A percentile compares a stretch with the other conserved stretches of the same genome.
phyloP scores from a whole-genome alignment of 2,113 vertebrate genomes.

The Hassar affinis region DNA sequence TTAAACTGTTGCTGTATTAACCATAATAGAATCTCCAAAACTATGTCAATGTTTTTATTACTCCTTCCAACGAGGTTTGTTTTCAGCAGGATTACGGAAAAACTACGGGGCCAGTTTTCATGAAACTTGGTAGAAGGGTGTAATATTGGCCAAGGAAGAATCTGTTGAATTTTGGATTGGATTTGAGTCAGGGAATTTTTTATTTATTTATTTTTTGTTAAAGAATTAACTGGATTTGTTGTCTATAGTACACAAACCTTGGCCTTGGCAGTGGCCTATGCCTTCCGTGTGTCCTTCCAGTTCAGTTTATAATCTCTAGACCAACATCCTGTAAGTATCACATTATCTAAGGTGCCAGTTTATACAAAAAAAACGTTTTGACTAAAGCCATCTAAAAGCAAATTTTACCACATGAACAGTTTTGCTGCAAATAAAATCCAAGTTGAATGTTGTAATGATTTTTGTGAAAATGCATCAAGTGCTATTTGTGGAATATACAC shows the following conservation, averaged over 20 bases:
- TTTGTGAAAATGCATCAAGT: not conserved
- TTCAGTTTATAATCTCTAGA: not conserved
- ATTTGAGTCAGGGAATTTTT: no score
- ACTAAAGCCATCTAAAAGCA: not conserved
- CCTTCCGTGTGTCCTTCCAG: no score
- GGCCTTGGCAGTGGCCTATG: no score
- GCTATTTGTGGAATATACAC: not conserved
- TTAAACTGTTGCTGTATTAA: not conserved
- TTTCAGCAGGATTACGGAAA: no score
- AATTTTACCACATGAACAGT: not conserved
- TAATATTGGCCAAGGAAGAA: no score
- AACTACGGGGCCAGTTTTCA: no score
- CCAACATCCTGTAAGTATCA: not conserved
- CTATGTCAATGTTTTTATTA: not conserved
- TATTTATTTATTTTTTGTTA: no score
- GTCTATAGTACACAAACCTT: no score
- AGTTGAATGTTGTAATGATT: not conserved
- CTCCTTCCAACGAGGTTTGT: no score
- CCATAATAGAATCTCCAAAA: not conserved
- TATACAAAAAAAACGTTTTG: not conserved
- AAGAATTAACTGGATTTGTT: no score
- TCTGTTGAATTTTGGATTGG: no score
- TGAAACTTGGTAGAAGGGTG: no score
- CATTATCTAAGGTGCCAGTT: not conserved
- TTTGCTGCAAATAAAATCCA: not conserved